A percentile compares a stretch with the other conserved stretches of the same genome.
phyloP scores from a whole-genome alignment of 2,797 vertebrate genomes.

The Eidolon dupreanum region DNA sequence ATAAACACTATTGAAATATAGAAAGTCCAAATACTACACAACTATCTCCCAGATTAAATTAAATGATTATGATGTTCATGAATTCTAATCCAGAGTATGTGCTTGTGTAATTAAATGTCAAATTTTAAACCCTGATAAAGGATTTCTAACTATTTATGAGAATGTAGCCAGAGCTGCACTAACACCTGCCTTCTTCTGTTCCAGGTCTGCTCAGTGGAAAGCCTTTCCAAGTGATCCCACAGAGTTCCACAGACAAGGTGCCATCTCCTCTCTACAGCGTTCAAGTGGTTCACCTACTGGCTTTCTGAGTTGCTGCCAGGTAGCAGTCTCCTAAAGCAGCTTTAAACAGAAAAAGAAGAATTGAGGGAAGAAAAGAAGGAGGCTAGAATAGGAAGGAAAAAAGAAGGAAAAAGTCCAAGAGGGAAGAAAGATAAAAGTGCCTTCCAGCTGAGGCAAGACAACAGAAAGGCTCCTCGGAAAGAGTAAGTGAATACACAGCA shows the following conservation, averaged over 20 bases:
- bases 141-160: not conserved
- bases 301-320: not conserved
- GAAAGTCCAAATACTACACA: not conserved
- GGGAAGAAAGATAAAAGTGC: not conserved
- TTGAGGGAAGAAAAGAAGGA: not conserved
- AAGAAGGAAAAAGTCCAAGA: not conserved
- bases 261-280: accelerated
- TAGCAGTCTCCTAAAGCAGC: not conserved
- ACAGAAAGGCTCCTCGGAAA: not conserved
- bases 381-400: not conserved
- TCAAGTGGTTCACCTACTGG: not conserved
- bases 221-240: too few species aligned
- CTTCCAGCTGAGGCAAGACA: not conserved
- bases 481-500: not conserved
- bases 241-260: accelerated
- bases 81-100: not conserved
- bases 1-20: not conserved
- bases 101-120: not conserved
- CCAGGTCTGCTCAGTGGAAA: not conserved
- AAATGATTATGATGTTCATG: not conserved
- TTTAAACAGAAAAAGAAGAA: not conserved
- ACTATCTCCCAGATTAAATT: not conserved
- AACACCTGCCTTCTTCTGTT: not conserved
- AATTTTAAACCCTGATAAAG: not conserved
- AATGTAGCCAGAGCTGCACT: accelerated